Evolutionary conservation across 2,888 invertebrate species (phyloP), one percentile per base, ranked within the genome.

Genomic region (Drosophila monieri): DNA sequence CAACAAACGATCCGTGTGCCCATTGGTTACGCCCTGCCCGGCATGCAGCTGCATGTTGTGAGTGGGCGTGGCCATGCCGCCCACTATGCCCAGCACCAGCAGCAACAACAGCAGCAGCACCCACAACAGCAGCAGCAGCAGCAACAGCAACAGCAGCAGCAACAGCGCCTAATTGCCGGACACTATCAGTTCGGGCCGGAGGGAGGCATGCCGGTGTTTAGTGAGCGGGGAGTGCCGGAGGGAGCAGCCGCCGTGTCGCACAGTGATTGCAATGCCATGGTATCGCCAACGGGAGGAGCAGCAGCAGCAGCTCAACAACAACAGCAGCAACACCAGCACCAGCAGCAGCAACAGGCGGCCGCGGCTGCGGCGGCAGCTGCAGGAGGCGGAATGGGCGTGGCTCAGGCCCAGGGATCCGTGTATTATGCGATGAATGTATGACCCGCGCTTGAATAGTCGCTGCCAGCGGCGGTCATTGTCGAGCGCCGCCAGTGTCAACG

Each of bases 381-480:
- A 9, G 65, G 53, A 35, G 46, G 49, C 3, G 39, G 39, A 3
- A 60, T 57, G 39, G 58, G 77, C 39, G 59, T 80, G 44, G 76
- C 85, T 15, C 78, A 80, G 54, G 76, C 88, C 3, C 89, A 90
- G 72, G 90, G 91, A 75, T 94, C 95, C 39, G 93, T 96, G 35
- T 96, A 95, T 90, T 96, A 96, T 89, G 96, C 96, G 46, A 96
- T 96, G 96, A 96, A 96, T 89, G 96, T 96, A 92, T 96, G 95
- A 96, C 94, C 93, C 89, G 93, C 94, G 89, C 93, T 85, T 62
- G 91, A 90, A 88, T 90, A 90, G 90, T 91, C 91, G 78, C 78
- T 85, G 80, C 88, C 85, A 51, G 77, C 90, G 89, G 88, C 89
- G 89, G 85, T 90, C 73, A 84, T 90, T 68, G 90, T 90, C 47